A percentile compares a stretch with the other conserved stretches of the same genome.
phyloP scores from a whole-genome alignment of 2,113 vertebrate species.

The Fregata magnificens region DNA sequence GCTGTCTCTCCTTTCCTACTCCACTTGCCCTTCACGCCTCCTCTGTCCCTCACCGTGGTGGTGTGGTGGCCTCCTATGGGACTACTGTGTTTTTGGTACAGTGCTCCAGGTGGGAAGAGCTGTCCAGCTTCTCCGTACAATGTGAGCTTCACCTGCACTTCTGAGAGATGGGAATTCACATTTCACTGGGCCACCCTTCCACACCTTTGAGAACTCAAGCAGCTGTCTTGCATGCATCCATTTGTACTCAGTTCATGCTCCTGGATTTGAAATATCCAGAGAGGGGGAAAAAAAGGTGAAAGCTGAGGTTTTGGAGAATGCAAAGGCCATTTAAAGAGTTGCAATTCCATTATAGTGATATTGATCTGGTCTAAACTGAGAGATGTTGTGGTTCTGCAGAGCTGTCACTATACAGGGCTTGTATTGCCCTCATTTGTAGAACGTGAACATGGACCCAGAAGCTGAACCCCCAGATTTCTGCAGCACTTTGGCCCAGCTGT shows the following conservation, averaged over 20 bases:
- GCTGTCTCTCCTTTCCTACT: background rate
- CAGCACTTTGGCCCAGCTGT: background rate
- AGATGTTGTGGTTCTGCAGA: background rate
- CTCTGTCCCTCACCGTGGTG: background rate
- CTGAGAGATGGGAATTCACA: background rate
- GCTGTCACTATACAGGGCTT: background rate
- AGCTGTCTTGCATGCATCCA: background rate
- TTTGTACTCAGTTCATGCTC: background rate
- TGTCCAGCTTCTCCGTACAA: background rate
- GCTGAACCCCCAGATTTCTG: background rate
- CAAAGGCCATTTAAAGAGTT: background rate
- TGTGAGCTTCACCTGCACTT: background rate
- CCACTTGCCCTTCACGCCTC: background rate
- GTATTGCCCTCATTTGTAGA: background rate
- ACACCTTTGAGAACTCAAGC: background rate
- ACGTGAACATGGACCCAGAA: background rate
- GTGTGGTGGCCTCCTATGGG: background rate
- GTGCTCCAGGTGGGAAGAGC: background rate
- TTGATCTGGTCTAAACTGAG: background rate
- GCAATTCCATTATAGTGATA: background rate
- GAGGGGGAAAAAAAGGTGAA: background rate
- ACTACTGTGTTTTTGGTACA: background rate
- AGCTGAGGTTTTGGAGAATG: background rate
- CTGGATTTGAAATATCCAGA: background rate
- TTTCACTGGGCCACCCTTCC: background rate